Base-by-base conservation (phyloP, 2,113 vertebrate genomes). In the Cisticola juncidis region DNA sequence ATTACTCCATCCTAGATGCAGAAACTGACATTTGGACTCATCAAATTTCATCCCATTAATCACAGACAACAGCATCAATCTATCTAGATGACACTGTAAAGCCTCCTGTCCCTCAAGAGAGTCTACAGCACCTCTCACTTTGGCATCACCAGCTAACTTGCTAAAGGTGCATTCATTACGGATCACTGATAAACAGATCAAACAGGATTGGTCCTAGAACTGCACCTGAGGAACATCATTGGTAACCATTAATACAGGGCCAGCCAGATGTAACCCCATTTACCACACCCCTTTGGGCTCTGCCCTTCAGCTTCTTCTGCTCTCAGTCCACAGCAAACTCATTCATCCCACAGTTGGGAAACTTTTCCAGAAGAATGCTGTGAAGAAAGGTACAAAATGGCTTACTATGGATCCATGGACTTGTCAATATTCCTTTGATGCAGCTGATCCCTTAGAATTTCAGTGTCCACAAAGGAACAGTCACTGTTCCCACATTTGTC, bases 271-370 rank as follows among this genome's bases (percentile, higher is more conserved):
- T 45, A 66, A 45, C 7, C 9, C 22, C 11, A 48, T 66, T 60
- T 14, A 20, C 6, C 12, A 68, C 10, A 54, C 9, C 22, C 6
- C 19, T 68, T 28, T 42, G 47, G 54, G 35, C 19, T 68, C 68
- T 54, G 31, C 13, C 15, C 40, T 54, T 54, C 22, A 86, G 13
- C 10, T 31, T 3, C 0, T 31, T 72, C n/a, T 60, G 65, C 25
- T 20, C 19, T 13, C 42, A 50, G 6, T 0, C 1, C 33, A 38
- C 42, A 36, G 12, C 1, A 1, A 82, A 62, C 19, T 14, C 1
- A 1, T 3, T 19, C 48, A 44, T 44, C 24, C 23, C 44, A 58
- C 9, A 44, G 15, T 0, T 36, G 36, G 50, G 26, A 12, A 81
- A 6, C 8, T 42, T 25, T 11, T 73, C 33, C 60, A 56, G 31